Percentiles rank a stretch among this genome's conserved stretches.
Conservation (phyloP, 2,888 invertebrate genomes). For the Apocheima hispidaria region DNA sequence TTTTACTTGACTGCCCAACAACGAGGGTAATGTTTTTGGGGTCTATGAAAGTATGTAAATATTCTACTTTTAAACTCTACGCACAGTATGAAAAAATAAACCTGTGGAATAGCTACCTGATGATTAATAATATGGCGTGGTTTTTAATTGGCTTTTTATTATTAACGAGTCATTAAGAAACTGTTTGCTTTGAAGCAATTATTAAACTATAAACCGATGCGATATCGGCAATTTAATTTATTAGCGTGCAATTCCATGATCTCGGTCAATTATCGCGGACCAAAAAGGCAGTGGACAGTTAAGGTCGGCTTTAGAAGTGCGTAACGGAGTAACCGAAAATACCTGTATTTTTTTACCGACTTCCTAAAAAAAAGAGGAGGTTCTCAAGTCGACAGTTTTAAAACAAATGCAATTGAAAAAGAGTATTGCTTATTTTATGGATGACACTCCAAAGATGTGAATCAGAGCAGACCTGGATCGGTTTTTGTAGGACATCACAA, state of each 20-base stretch:
- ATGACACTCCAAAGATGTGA: too few relatives aligned
- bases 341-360: too few relatives aligned
- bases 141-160: neutral
- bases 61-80: too few relatives aligned
- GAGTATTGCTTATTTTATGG: neutral
- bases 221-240: conserved; percentile 29
- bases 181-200: conserved; percentile 3
- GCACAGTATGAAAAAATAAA: neutral
- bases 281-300: conserved; percentile 18
- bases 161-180: conserved; percentile 3
- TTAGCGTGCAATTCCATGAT: conserved; percentile 20
- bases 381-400: too few relatives aligned
- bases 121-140: neutral
- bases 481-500: too few relatives aligned
- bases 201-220: conserved; percentile 9
- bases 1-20: too few relatives aligned
- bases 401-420: neutral
- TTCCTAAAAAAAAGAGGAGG: too few relatives aligned
- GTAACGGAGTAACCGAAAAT: conserved; percentile 6
- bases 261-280: conserved; percentile 16
- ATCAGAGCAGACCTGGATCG: too few relatives aligned
- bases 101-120: neutral
- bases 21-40: too few relatives aligned
- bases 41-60: neutral
- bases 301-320: conserved; percentile 1